Percentiles rank a stretch among this genome's conserved stretches.
Conservation (phyloP, 1,140 invertebrate species). For the Heliconius hewitsoni region DNA sequence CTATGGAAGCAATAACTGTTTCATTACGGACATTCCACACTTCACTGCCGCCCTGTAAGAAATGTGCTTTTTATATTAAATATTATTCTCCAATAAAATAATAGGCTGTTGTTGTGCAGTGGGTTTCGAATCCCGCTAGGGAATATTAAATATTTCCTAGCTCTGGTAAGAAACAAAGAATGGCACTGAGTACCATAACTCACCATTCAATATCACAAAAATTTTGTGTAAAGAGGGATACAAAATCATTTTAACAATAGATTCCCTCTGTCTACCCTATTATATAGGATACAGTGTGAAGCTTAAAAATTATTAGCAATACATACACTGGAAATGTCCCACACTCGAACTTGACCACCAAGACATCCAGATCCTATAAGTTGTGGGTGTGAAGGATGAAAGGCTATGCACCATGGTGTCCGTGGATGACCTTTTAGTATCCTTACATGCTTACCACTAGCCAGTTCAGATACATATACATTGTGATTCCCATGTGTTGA, state of each 20-base stretch:
- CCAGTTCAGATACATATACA: constrained; percentile 93
- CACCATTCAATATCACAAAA: too few relatives aligned
- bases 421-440: constrained; percentile 91
- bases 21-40: constrained; percentile 88
- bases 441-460: constrained; percentile 89
- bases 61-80: not conserved
- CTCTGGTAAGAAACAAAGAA: too few relatives aligned
- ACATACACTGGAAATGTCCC: constrained; percentile 92
- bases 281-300: too few relatives aligned
- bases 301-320: not conserved
- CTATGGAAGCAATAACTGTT: constrained; percentile 91
- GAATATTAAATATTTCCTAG: too few relatives aligned
- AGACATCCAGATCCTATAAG: constrained; percentile 94
- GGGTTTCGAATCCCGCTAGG: too few relatives aligned
- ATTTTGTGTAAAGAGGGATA: too few relatives aligned
- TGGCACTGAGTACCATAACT: too few relatives aligned
- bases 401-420: constrained; percentile 96
- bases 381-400: constrained; percentile 92
- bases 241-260: too few relatives aligned
- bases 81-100: not conserved
- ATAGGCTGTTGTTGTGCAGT: too few relatives aligned
- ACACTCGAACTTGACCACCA: constrained; percentile 94
- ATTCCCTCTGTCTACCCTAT: too few relatives aligned
- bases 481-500: constrained; percentile 96
- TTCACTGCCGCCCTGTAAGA: constrained; percentile 87